Evolutionary conservation across 2,797 vertebrate genomes (phyloP), one percentile per base, ranked within the genome.

Genomic region (Anguilla marmorata): DNA sequence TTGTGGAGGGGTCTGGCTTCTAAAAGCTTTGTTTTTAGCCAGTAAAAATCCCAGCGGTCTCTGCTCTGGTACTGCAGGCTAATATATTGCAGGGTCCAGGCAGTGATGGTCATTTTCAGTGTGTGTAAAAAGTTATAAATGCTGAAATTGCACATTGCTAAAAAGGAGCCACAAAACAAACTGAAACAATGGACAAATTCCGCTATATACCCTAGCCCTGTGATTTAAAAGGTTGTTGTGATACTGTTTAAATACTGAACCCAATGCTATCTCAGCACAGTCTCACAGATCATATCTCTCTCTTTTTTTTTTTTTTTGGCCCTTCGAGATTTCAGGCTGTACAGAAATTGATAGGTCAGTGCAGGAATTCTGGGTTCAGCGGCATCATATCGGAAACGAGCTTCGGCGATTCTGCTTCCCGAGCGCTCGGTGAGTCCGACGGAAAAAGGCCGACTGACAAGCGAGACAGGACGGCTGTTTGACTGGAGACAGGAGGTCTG

Each of bases 81-180:
- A 9, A 27, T 69, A n/a, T 69, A 69, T 69, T 69, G 63, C 63
- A 69, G 63, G 24, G 63, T 7, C 24, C n/a, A 8, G 7, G 5
- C 63, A 69, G n/a, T 27, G 24, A 69, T n/a, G 63, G 63, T 69
- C 63, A 69, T 7, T 69, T 69, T 69, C 63, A 69, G 5, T 37
- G 30, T 74, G 27, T 74, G 27, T 74, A 74, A 74, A 37, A 74
- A 11, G 69, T 30, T 37, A 37, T 74, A 74, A 74, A 74, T 74
- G 69, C 69, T 74, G 69, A 74, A 74, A 74, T 37, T 74, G 69
- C 69, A 74, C 69, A 33, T 30, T 37, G 11, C 27, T 74, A 21
- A 74, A 74, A 74, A 74, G 11, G 69, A 74, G 69, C 30, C 27
- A 74, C 69, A 74, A 74, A 74, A 74, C 69, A 74, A 74, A 74